Conservation (phyloP, 2,113 vertebrate genomes). For the Pholis gunnellus region DNA sequence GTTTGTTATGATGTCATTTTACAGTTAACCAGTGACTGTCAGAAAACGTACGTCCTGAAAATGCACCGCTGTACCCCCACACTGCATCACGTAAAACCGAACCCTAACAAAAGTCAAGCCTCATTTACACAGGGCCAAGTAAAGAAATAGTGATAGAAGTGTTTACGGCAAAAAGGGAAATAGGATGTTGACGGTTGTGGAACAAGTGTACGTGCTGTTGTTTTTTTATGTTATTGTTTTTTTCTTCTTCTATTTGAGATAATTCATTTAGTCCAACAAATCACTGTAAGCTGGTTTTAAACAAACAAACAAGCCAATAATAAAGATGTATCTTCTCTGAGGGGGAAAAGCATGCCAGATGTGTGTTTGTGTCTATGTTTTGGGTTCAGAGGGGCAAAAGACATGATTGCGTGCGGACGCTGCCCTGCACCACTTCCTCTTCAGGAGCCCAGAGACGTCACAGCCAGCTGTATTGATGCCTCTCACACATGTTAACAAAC, state of each 20-base stretch:
- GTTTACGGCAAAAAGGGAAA: conserved; percentile 56
- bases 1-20: conserved; percentile 62
- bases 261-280: conserved; percentile 41
- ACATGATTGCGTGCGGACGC: conserved; percentile 61
- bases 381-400: conserved; percentile 41
- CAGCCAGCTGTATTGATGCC: conserved; percentile 55
- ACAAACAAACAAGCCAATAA: conserved; percentile 46
- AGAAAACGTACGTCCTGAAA: conserved; percentile 41
- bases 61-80: conserved; percentile 17
- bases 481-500: conserved; percentile 27
- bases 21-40: conserved; percentile 45
- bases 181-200: conserved; percentile 19
- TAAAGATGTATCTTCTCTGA: conserved; percentile 15
- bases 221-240: background rate
- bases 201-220: conserved; percentile 19
- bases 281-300: conserved; percentile 9
- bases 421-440: conserved; percentile 67
- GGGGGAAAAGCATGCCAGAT: background rate
- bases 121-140: conserved; percentile 42
- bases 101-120: conserved; percentile 33
- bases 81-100: conserved; percentile 25
- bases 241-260: conserved; percentile 20
- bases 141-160: conserved; percentile 57
- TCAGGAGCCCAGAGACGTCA: conserved; percentile 57
- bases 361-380: conserved; percentile 43